Percentiles rank a stretch among this genome's conserved stretches.
Conservation (phyloP, 2,797 vertebrate species). For the Cetoscarus ocellatus region DNA sequence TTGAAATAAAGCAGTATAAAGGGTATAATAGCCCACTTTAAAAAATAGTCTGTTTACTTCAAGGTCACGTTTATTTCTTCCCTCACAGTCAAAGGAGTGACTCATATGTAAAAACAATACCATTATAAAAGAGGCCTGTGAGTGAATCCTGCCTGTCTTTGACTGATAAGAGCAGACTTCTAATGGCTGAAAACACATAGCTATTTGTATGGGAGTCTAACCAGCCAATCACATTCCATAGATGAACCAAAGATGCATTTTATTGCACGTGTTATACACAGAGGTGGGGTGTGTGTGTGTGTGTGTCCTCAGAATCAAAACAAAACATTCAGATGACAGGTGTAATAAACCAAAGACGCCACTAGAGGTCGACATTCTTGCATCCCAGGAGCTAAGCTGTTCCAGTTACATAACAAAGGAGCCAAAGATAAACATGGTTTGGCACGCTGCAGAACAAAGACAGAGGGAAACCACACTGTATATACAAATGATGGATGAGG, state of each 20-base stretch:
- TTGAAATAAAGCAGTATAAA: background rate
- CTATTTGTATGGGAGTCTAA: constrained; percentile 5
- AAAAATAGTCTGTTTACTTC: background rate
- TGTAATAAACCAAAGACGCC: constrained; percentile 42
- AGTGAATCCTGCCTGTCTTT: constrained; percentile 2
- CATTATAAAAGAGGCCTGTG: background rate
- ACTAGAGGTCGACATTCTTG: constrained; percentile 61
- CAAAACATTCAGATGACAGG: constrained; percentile 52
- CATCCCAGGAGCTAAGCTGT: constrained; percentile 27
- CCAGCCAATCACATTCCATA: constrained; percentile 13
- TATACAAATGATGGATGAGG: constrained; percentile 6
- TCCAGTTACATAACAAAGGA: constrained; percentile 71
- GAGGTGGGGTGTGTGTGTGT: constrained; percentile 19
- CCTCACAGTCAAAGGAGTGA: constrained; percentile 16
- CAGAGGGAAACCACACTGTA: constrained; percentile 7
- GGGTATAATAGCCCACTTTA: background rate
- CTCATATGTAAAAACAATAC: constrained; percentile 17
- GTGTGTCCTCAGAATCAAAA: constrained; percentile 56
- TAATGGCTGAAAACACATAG: constrained; percentile 4
- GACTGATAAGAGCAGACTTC: constrained; percentile 3
- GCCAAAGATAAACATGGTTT: constrained; percentile 47
- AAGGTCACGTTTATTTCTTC: background rate
- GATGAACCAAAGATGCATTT: constrained; percentile 15
- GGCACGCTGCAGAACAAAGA: constrained; percentile 47
- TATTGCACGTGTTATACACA: constrained; percentile 46